Evolutionary conservation across 2,113 vertebrate genomes (phyloP), one percentile per base, ranked within the genome.

Genomic region (Sus scrofa): DNA sequence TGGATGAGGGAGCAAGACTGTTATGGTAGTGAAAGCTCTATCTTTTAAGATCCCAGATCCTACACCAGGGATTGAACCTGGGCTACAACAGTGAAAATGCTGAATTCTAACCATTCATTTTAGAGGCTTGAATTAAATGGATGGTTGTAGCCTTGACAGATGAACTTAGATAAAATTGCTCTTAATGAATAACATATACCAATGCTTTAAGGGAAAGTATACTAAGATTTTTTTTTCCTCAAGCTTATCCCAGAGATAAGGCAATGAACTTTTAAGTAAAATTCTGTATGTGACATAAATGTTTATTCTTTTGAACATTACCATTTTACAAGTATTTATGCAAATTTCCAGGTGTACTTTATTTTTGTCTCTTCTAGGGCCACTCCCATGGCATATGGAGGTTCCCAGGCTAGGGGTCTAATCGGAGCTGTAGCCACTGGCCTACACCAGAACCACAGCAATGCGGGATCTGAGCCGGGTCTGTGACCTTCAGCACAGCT

Each of bases 241-340:
- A 67, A 85, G 50, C 92, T 27, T 77, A 79, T 62, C 79, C 26
- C 3, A 18, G 18, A 88, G n/a, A 74, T 24, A 89, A 79, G 27
- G 68, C 24, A 77, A 81, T 39, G 27, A 50, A 32, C n/a, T 78
- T 44, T 63, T 63, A 65, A 65, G 24, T 39, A n/a, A 92, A 85
- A 73, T 79, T 79, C 71, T 95, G 9, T 70, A 62, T 70, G 9
- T 68, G 24, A 75, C n/a, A 81, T 68, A 74, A 75, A 60, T 75
- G 11, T 74, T 93, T 90, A 82, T 75, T 93, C 32, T 86, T 92
- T 19, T 63, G 60, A 89, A 75, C 0, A 58, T 77, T 62, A 20
- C 11, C 52, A 34, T 67, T 95, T 79, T 82, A 60, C 26, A 90
- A 95, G 90, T 70, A 96, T 82, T 86, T 86, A 75, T 68, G 60